Evolutionary conservation across 1,140 invertebrate species (phyloP), one percentile per base, ranked within the genome.

Genomic region (Formica selysi): DNA sequence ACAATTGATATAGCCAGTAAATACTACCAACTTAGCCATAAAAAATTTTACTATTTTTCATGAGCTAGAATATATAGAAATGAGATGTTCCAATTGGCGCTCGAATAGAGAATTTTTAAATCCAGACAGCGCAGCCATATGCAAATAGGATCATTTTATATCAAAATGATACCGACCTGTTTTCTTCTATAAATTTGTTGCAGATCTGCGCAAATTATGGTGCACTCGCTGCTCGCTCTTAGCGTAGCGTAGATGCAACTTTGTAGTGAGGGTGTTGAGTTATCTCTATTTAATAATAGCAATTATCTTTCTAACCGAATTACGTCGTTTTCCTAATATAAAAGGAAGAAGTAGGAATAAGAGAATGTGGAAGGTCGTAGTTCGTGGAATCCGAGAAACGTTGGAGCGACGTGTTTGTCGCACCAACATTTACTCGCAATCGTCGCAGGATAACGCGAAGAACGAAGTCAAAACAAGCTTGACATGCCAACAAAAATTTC

Each of bases 341-440:
- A 36, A 57, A 19, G 16, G 10, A 1, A 41, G 3, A n/a, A n/a
- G 3, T 16, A 19, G 44, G 10, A 36, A 3, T 5, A 48, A 32
- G 10, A 79, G 79, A 26, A 95, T 95, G 94, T 95, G 94, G 94
- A 95, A 94, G 85, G 93, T 88, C 16, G 80, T 94, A 22, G 83
- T 91, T 16, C 90, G 93, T 11, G 92, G 93, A 65, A 91, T 95
- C 32, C 92, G 93, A 7, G 93, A 94, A 67, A 89, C 92, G 1
- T 67, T 94, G 0, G 93, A 94, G 76, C 90, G 92, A 84, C 92
- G 93, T 62, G 83, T 71, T 36, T 93, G 92, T 88, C 92, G 93
- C 36, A 94, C 93, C 7, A 94, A 93, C 48, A 81, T 94, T 73
- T 94, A 94, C 79, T 93, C 92, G 0, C 93, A 94, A 79, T 87